A percentile compares a stretch with the other conserved stretches of the same genome.
Evolutionary conservation across 2,797 vertebrate species (phyloP).

Genomic region (Aphelocoma californica): DNA sequence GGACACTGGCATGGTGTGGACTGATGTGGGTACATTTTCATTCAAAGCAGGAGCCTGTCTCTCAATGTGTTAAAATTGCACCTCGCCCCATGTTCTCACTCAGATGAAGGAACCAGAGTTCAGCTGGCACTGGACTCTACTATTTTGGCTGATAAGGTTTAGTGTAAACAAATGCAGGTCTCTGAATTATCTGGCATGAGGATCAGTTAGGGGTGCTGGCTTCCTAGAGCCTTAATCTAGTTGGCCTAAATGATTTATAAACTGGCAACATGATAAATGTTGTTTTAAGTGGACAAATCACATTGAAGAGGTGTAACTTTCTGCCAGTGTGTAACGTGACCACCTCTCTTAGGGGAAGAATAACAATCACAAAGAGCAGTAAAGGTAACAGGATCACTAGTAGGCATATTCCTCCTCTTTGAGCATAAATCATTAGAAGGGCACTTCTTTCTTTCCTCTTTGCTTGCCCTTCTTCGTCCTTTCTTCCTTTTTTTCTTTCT

Average conservation of each 20-base stretch:
- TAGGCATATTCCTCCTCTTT: constrained; percentile 67
- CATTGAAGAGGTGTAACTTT: constrained; percentile 71
- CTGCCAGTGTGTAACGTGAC: constrained; percentile 68
- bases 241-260: constrained; percentile 81
- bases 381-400: constrained; percentile 42
- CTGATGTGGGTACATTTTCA: neutral
- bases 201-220: constrained; percentile 63
- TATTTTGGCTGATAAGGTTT: constrained; percentile 24
- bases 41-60: neutral
- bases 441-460: neutral
- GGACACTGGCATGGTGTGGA: neutral
- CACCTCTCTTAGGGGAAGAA: constrained; percentile 60
- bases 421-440: constrained; percentile 72
- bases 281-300: constrained; percentile 75
- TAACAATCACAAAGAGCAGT: constrained; percentile 26
- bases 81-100: neutral
- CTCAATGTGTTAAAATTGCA: neutral
- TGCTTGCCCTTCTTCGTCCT: constrained; percentile 41
- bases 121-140: neutral
- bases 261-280: constrained; percentile 78
- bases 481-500: neutral
- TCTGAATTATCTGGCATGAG: constrained; percentile 67
- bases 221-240: constrained; percentile 80
- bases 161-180: constrained; percentile 63
- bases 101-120: neutral